These are phyloP conservation scores for Scrobipalpa atriplicella DNA, from an alignment of 2,888 invertebrate genomes.

Conservation along the genomic window DNA sequence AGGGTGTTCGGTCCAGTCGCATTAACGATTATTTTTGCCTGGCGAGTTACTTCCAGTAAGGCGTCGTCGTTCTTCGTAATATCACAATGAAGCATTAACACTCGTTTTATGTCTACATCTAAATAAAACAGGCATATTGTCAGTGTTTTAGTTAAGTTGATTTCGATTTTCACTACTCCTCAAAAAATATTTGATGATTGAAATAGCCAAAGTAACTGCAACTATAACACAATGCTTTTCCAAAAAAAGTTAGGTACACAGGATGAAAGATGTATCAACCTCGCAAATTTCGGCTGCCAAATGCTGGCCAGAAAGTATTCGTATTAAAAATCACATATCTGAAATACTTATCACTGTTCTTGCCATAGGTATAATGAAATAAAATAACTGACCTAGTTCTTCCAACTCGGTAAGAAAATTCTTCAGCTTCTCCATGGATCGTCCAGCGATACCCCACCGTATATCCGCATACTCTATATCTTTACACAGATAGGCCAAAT, in stretches of 20 bases:
- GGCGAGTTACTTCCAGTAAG: constrained; percentile 42
- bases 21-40: constrained; percentile 54
- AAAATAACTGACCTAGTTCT: constrained; percentile 34
- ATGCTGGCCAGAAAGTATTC: no score
- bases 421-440: constrained; percentile 59
- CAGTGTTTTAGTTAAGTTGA: no score
- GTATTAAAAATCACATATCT: no score
- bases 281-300: no score
- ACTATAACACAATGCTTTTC: no score
- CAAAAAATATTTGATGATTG: no score
- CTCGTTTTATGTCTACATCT: constrained; percentile 46
- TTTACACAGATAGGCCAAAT: constrained; percentile 39
- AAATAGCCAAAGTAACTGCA: no score
- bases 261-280: no score
- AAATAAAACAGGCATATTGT: constrained; percentile 40
- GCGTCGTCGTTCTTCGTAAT: constrained; percentile 43
- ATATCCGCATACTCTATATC: constrained; percentile 39
- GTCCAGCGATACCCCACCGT: constrained; percentile 50
- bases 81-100: constrained; percentile 49
- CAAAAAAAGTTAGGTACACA: no score
- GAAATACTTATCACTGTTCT: no score
- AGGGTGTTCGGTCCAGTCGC: constrained; percentile 56
- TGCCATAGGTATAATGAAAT: no score
- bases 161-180: no score
- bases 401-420: constrained; percentile 40